These are phyloP conservation scores for Clarias macrocephalus DNA, from an alignment of 2,113 vertebrate genomes.

Conservation along the genomic window DNA sequence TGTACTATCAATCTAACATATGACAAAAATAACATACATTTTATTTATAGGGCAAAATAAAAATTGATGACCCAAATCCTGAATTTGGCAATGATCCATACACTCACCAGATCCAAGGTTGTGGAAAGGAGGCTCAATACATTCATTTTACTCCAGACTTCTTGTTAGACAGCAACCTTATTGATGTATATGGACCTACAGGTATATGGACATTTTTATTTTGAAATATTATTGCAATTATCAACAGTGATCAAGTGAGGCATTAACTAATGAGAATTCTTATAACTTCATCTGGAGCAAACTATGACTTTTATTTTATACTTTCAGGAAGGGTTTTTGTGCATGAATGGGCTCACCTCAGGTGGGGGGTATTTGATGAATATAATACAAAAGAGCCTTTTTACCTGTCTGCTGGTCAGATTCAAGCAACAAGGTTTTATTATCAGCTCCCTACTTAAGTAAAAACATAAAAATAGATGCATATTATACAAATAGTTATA, in stretches of 20 bases:
- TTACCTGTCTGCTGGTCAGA: constrained; percentile 55
- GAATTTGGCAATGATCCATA: background rate
- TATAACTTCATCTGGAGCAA: background rate
- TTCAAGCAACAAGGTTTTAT: constrained; percentile 66
- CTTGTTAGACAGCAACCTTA: background rate
- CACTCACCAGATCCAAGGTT: background rate
- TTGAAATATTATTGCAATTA: background rate
- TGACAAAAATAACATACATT: background rate
- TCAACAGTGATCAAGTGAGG: background rate
- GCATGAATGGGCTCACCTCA: constrained; percentile 73
- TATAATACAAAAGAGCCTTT: constrained; percentile 64
- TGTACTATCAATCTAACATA: background rate
- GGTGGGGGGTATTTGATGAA: constrained; percentile 72
- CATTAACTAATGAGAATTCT: background rate
- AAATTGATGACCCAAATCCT: background rate
- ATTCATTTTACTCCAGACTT: background rate
- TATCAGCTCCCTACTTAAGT: background rate
- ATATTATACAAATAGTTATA: background rate
- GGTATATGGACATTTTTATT: background rate
- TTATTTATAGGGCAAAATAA: background rate
- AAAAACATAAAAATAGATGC: background rate
- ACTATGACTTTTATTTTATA: constrained; percentile 2
- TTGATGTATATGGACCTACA: background rate
- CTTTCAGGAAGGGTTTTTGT: constrained; percentile 65
- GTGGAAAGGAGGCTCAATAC: background rate